Conservation (phyloP, 1,140 invertebrate genomes). For the Pectinophora gossypiella region DNA sequence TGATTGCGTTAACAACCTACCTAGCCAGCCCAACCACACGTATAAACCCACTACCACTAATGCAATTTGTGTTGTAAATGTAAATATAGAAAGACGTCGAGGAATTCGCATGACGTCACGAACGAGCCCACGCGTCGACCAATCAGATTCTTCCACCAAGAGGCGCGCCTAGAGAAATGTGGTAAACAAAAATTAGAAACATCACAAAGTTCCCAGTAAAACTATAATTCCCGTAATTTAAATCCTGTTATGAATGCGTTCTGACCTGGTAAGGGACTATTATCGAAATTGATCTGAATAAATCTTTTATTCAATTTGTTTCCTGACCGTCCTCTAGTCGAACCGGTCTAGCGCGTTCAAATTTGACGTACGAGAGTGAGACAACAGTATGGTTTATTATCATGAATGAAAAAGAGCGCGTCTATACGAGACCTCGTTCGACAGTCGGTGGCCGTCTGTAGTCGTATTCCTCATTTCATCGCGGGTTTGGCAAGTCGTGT, state of each 20-base stretch:
- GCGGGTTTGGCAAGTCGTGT: constrained; percentile 58
- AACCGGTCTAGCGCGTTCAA: constrained; percentile 31
- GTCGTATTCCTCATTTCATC: constrained; percentile 53
- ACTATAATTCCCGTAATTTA: not conserved
- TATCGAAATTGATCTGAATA: not conserved
- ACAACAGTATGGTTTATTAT: constrained; percentile 55
- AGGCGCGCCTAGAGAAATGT: constrained; percentile 48
- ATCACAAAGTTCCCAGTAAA: not conserved
- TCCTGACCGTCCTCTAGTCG: constrained; percentile 7
- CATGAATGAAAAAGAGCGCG: constrained; percentile 66
- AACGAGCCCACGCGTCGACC: constrained; percentile 67
- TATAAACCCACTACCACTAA: constrained; percentile 24
- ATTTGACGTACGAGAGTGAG: constrained; percentile 35
- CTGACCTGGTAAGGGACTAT: not conserved
- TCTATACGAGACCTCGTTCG: constrained; percentile 43
- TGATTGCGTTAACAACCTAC: not conserved
- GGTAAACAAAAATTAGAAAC: constrained; percentile 26
- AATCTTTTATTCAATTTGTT: not conserved
- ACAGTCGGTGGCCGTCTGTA: constrained; percentile 26
- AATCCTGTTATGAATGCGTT: not conserved
- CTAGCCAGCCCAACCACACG: not conserved
- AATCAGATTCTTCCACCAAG: constrained; percentile 56
- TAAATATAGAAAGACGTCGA: constrained; percentile 55
- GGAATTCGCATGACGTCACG: constrained; percentile 66
- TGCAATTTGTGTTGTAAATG: constrained; percentile 31